Evolutionary conservation across 2,113 vertebrate species (phyloP), one percentile per base, ranked within the genome.

Genomic region (Eurypyga helias): DNA sequence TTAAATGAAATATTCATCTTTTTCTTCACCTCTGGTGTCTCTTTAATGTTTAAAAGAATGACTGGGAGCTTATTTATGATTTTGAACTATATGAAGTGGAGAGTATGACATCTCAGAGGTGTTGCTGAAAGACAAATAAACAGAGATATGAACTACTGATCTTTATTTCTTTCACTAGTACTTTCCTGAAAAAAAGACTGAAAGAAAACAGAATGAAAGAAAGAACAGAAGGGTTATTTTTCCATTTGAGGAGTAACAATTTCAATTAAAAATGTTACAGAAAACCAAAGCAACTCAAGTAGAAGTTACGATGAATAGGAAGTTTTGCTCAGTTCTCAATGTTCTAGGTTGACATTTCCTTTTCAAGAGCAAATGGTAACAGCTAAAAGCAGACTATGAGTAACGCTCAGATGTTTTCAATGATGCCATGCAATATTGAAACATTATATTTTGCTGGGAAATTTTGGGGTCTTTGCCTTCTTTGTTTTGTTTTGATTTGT

Each of bases 401-500:
- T 48, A 33, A 17, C 14, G 64, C 48, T 34, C 24, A 45, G 31
- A 45, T 45, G 41, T 29, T 70, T 7, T 57, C 14, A 38, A 7
- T 43, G 18, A 48, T 69, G 19, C 2, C 8, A 57, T 31, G 2
- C 3, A 66, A 41, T 52, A 65, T 12, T 79, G 15, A 10, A 88
- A 65, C 5, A 9, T 41, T 73, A 14, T 8, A 49, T 67, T 73
- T 75, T 71, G 2, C 2, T 85, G 23, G 15, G 31, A 95, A 49
- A 3, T 6, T 21, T 70, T n/a, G 5, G 3, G 2, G 13, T 7
- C 17, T 9, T 11, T 33, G 18, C 2, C 9, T 16, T 31, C 1
- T 15, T 26, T 17, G 8, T 4, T 7, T 25, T 24, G 7, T 2
- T 17, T 4, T 24, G 41, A 12, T 41, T 19, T 10, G 33, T 16